Percentiles rank a stretch among this genome's conserved stretches.
Conservation (phyloP, 1,140 invertebrate species). For the Trypoxylus dichotomus region DNA sequence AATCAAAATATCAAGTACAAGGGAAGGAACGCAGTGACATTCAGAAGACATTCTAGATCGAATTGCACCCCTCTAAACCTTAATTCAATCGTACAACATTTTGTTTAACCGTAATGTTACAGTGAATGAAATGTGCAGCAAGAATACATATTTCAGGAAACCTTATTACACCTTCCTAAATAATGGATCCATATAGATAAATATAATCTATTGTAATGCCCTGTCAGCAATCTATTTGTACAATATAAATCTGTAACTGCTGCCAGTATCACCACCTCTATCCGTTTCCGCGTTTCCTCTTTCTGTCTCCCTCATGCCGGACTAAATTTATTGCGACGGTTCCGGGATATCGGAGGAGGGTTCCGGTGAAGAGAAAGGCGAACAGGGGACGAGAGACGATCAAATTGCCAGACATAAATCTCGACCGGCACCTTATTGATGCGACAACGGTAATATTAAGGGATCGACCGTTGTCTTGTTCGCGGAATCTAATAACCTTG, state of each 20-base stretch:
- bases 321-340: neutral
- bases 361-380: neutral
- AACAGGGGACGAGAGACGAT: neutral
- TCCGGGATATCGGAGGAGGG: neutral
- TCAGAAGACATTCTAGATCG: neutral
- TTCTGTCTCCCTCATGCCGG: neutral
- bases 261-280: neutral
- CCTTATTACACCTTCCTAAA: neutral
- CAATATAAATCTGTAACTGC: neutral
- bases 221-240: conserved; percentile 22
- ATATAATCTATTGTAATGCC: conserved; percentile 15
- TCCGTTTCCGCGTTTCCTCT: neutral
- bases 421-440: conserved; percentile 16
- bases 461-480: conserved; percentile 15
- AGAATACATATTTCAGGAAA: neutral
- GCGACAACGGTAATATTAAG: conserved; percentile 14
- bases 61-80: too few species aligned
- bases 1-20: neutral
- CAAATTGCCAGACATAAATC: conserved; percentile 23
- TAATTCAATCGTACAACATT: neutral
- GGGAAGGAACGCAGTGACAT: neutral
- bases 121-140: neutral
- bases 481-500: conserved; percentile 19
- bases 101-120: neutral
- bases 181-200: neutral